Evolutionary conservation across 2,888 invertebrate species (phyloP).

Genomic region (Rugalucina vietnamica): DNA sequence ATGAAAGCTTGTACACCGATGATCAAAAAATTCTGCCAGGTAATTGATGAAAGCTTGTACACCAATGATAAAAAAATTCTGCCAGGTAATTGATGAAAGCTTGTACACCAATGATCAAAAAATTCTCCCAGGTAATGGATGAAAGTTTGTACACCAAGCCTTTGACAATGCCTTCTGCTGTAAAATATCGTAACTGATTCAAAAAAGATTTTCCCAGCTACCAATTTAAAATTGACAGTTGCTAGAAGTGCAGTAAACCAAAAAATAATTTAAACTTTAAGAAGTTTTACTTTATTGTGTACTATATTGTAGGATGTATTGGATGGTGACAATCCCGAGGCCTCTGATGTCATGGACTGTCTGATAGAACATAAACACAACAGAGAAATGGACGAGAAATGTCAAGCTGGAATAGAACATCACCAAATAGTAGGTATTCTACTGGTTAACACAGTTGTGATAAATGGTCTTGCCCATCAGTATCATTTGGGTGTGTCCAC

Average conservation of each 20-base stretch:
- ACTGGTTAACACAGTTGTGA: too few relatives aligned
- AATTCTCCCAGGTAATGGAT: background rate
- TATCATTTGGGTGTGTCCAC: too few relatives aligned
- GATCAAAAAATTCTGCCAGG: background rate
- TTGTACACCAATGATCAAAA: background rate
- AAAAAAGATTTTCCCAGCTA: too few relatives aligned
- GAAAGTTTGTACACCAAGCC: too few relatives aligned
- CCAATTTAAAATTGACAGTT: too few relatives aligned
- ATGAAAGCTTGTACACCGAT: background rate
- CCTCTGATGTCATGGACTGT: conserved; percentile 96
- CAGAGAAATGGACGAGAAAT: conserved; percentile 92
- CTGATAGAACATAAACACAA: conserved; percentile 96
- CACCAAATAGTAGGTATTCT: conserved; percentile 90
- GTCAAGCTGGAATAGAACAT: conserved; percentile 97
- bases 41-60: background rate
- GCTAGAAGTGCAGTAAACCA: too few relatives aligned
- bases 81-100: background rate
- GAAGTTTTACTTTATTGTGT: background rate
- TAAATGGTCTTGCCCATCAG: too few relatives aligned
- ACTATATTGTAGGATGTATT: conserved; percentile 66
- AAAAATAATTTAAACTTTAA: too few relatives aligned
- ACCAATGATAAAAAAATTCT: background rate
- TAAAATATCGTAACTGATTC: too few relatives aligned
- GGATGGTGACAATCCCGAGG: conserved; percentile 75
- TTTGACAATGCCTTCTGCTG: too few relatives aligned